Percentiles rank a stretch among this genome's conserved stretches.
phyloP scores from a whole-genome alignment of 2,888 invertebrate genomes.

The Ophion ellenae region DNA sequence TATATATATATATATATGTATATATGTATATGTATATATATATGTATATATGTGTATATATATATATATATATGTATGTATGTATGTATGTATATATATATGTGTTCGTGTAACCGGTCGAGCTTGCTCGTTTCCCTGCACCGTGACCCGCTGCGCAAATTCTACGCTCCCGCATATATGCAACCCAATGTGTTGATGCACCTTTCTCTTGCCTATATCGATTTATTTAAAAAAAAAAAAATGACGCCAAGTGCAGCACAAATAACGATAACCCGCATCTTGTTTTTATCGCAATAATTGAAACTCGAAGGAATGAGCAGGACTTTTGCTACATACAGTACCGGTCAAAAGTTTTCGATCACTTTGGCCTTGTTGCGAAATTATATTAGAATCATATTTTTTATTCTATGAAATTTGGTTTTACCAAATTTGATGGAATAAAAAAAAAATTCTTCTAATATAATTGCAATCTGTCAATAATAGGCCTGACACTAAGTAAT shows the following conservation, averaged over 20 bases:
- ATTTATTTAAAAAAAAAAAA: constrained; percentile 80
- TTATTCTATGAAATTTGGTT: no score
- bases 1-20: not conserved
- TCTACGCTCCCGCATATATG: constrained; percentile 70
- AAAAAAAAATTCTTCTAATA: no score
- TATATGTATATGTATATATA: no score
- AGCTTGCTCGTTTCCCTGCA: constrained; percentile 44
- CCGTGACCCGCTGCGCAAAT: constrained; percentile 50
- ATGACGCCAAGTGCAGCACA: constrained; percentile 78
- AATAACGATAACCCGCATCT: constrained; percentile 74
- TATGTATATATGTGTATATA: not conserved
- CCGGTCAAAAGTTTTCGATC: no score
- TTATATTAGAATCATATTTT: no score
- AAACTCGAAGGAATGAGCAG: not conserved
- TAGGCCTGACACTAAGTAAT: no score
- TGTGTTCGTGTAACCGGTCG: constrained; percentile 74
- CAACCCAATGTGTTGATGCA: constrained; percentile 63
- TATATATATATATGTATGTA: not conserved
- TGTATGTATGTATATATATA: not conserved
- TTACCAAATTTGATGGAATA: no score
- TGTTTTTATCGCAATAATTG: constrained; percentile 18
- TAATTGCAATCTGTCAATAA: no score
- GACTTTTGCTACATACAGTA: not conserved
- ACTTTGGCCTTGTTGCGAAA: no score
- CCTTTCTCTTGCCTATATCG: constrained; percentile 67